A percentile compares a stretch with the other conserved stretches of the same genome.
Conservation (phyloP, 2,888 invertebrate species). For the Omphaloscelis lunosa region DNA sequence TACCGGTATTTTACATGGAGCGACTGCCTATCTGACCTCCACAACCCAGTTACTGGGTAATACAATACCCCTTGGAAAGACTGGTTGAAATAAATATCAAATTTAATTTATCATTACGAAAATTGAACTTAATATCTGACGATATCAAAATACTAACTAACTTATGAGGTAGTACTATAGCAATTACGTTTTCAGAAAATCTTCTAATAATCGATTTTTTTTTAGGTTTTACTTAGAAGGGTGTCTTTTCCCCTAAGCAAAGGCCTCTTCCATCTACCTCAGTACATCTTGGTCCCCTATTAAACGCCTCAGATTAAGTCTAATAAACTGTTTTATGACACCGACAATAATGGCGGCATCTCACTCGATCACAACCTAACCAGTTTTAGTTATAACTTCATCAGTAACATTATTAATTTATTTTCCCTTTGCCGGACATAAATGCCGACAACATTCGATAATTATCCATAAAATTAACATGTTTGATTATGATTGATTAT, state of each 20-base stretch:
- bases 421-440: conserved; percentile 62
- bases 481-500: conserved; percentile 72
- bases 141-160: too few relatives aligned
- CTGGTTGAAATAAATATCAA: too few relatives aligned
- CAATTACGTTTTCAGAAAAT: too few relatives aligned
- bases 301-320: conserved; percentile 14
- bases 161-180: too few relatives aligned
- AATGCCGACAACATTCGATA: conserved; percentile 59
- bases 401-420: conserved; percentile 59
- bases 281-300: not conserved
- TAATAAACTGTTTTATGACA: conserved; percentile 55
- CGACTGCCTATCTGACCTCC: too few relatives aligned
- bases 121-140: too few relatives aligned
- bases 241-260: not conserved
- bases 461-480: conserved; percentile 68
- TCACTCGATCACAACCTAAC: conserved; percentile 48
- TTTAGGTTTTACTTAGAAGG: too few relatives aligned
- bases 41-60: too few relatives aligned
- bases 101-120: too few relatives aligned
- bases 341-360: conserved; percentile 39
- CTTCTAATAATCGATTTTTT: too few relatives aligned
- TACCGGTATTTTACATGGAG: too few relatives aligned
- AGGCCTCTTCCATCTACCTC: not conserved
- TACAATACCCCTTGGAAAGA: too few relatives aligned
- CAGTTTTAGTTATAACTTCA: conserved; percentile 66